Base-by-base conservation (phyloP, 2,888 invertebrate genomes). In the Mythimna impura region DNA sequence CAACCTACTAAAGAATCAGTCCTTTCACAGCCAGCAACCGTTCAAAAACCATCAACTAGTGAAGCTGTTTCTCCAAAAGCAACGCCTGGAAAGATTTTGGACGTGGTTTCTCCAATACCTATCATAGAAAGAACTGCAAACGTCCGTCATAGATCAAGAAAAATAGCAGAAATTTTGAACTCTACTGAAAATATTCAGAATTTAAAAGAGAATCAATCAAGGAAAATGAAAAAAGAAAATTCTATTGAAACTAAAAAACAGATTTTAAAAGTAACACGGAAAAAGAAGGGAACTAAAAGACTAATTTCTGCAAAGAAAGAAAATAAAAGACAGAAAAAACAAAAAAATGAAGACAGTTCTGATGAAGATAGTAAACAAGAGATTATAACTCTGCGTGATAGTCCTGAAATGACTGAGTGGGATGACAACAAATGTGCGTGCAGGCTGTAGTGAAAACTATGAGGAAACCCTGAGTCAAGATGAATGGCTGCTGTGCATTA, bases 361-460 rank as follows among this genome's bases (percentile, higher is more conserved):
- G 74, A 74, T 71, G 54, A 74, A 74, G 65, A 66, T 61, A 74
- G 65, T 74, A 66, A 74, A 34, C 58, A 74, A 74, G 74, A 74
- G 66, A 47, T 74, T 73, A 70, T 70, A 73, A 70, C 40, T 73
- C 70, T 70, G 58, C 62, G 73, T 64, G 70, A 60, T 71, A 71
- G 70, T 71, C 73, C 70, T 65, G 70, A 73, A 73, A 60, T 73
- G 43, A 68, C 63, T 20, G 73, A 76, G 22, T 73, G 65, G 73
- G 73, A 73, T 73, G 69, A 69, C 68, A 69, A 76, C 64, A 67
- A 73, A 68, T 76, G 73, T 65, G n/a, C n/a, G n/a, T n/a, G 73
- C 73, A 65, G 76, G 66, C 62, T 75, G 75, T 72, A 63, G 72
- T 47, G 71, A 75, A 72, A 75, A 75, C 63, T 72, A 75, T 30